Base-by-base conservation (phyloP, 2,888 invertebrate species). In the Rhodophaea formosa region DNA sequence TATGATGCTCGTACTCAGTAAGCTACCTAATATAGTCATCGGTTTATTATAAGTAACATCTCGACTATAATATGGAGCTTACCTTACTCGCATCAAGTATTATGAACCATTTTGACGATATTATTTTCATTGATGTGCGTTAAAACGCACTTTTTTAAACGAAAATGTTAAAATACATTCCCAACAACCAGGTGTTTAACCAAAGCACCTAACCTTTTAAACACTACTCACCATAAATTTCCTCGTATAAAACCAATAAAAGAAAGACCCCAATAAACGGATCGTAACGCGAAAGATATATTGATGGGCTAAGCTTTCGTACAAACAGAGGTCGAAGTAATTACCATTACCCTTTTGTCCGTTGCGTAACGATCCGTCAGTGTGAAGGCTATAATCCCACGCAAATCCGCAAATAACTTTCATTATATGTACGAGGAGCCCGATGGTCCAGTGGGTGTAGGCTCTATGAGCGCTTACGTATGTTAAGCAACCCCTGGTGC, bases 321-420 rank as follows among this genome's bases (percentile, higher is more conserved):
- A 42, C 45, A 35, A 55, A 55, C 54, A 54, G 32, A 55, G 54
- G 54, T 45, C 35, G 54, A 55, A 55, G 54, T 45, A 55, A 55
- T 55, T 55, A 55, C 54, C 54, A 45, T 45, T 45, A 55, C 54
- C 54, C 54, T 55, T 55, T 55, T 46, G 45, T 55, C 44, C 30
- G 54, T 55, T 55, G 54, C 45, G 30, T 55, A 55, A 55, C 35
- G 17, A 16, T 35, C 51, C 35, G 16, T 35, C 51, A 35, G 35
- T 16, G 12, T 35, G 35, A 35, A 51, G 51, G 51, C 17, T 51
- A 35, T 39, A 51, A 51, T 51, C 51, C 51, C 12, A 51, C 51
- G 51, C 51, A 51, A 51, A 51, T 51, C 35, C 51, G 10, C 17
- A 16, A 16, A 29, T 47, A 49, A 51, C 16, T 51, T 51, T 51